Base-by-base conservation (phyloP, 2,888 invertebrate species). In the Pyrochroa serraticornis region DNA sequence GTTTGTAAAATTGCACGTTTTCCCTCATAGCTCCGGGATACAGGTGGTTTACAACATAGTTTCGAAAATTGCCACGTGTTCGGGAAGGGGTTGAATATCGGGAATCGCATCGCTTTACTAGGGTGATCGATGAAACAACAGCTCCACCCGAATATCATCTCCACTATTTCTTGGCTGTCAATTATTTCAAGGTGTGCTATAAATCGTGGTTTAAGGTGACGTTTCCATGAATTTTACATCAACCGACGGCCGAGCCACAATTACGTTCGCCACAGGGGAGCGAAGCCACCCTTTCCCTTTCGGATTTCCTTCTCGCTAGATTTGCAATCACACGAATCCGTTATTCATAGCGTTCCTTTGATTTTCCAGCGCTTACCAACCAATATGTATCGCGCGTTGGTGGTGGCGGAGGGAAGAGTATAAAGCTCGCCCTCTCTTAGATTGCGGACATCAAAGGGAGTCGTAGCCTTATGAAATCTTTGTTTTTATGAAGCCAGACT, bases 221-320 rank as follows among this genome's bases (percentile, higher is more conserved):
- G 68, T 67, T 64, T 69, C 70, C 75, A 76, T 77, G 75, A 77
- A 77, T 77, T 75, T 77, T 75, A 72, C 76, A 77, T 75, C 70
- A 66, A 43, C 62, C 64, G 56, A 61, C 67, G 71, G 71, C 67
- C 69, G 65, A 71, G 70, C 67, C 66, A 69, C 73, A 75, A 75
- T 76, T 75, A 75, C 68, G 67, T 57, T 63, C 65, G 63, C 62
- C 64, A 57, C 64, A 49, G 41, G 61, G 59, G 57, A 63, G 47
- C 48, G 34, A 39, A 43, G 37, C 43, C 54, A 51, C 51, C 55
- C 51, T 60, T 60, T 50, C 57, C 56, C 44, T 60, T 60, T 58
- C 54, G 51, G 47, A 47, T 54, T 55, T 60, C 46, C 51, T 56
- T 55, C 47, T 36, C 47, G 62, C 61, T 60, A 63, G 68, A 66